Evolutionary conservation across 2,113 vertebrate species (phyloP).

Genomic region (Pygoscelis adeliae): DNA sequence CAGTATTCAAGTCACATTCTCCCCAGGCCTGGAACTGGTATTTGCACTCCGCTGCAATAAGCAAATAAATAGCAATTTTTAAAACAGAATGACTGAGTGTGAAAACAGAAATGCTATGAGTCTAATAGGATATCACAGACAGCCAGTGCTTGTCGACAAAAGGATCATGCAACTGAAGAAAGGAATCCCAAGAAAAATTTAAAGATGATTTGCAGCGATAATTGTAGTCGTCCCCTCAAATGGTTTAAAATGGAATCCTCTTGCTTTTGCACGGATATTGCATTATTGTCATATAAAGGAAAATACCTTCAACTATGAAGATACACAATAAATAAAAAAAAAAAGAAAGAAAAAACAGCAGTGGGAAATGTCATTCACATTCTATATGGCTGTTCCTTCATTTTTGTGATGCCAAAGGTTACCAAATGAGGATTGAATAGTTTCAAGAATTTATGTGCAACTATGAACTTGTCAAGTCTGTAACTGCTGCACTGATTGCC

Average conservation of each 20-base stretch:
- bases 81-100: neutral
- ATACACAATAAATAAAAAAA: neutral
- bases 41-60: conserved; percentile 89
- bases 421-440: neutral
- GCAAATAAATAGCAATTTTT: neutral
- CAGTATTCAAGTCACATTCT: conserved; percentile 90
- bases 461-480: neutral
- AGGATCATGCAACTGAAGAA: neutral
- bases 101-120: neutral
- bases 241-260: neutral
- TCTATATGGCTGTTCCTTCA: neutral
- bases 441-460: neutral
- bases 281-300: neutral
- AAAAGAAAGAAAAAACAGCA: neutral
- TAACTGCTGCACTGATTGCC: neutral
- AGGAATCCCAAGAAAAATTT: neutral
- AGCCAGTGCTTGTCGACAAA: neutral
- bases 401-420: neutral
- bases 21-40: conserved; percentile 97
- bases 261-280: neutral
- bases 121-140: neutral
- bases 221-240: neutral
- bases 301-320: neutral
- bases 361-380: neutral
- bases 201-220: neutral